Percentiles rank a stretch among this genome's conserved stretches.
Conservation (phyloP, 2,888 invertebrate genomes). For the Meganola albula region DNA sequence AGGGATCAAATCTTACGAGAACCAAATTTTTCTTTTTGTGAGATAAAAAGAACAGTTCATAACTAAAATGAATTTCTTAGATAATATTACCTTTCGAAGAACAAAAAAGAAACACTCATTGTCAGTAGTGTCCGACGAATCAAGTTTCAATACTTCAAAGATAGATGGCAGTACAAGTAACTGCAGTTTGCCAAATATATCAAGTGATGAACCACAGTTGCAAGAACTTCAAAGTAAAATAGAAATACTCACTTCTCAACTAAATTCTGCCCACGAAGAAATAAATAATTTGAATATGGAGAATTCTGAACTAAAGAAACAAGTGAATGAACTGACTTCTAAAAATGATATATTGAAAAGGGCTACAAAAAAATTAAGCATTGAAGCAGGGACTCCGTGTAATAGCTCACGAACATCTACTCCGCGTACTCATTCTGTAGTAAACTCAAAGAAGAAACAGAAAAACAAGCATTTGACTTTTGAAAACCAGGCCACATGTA, state of each 20-base stretch:
- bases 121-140: neutral
- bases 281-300: neutral
- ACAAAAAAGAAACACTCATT: neutral
- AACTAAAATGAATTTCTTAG: neutral
- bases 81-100: neutral
- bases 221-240: conserved; percentile 1
- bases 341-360: neutral
- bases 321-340: neutral
- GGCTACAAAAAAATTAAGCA: neutral
- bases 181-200: conserved; percentile 1
- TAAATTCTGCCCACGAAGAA: conserved; percentile 1
- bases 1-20: too few species aligned
- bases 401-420: neutral
- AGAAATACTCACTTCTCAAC: neutral
- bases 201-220: neutral
- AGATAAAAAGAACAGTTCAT: neutral
- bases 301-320: conserved; percentile 1
- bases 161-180: conserved; percentile 1
- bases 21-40: neutral
- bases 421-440: neutral
- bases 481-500: neutral
- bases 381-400: neutral
- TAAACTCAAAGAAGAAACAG: neutral
- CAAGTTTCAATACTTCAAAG: neutral
- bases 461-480: neutral